Percentiles rank a stretch among this genome's conserved stretches.
phyloP scores from a whole-genome alignment of 2,888 invertebrate genomes.

The Callimorpha dominula region DNA sequence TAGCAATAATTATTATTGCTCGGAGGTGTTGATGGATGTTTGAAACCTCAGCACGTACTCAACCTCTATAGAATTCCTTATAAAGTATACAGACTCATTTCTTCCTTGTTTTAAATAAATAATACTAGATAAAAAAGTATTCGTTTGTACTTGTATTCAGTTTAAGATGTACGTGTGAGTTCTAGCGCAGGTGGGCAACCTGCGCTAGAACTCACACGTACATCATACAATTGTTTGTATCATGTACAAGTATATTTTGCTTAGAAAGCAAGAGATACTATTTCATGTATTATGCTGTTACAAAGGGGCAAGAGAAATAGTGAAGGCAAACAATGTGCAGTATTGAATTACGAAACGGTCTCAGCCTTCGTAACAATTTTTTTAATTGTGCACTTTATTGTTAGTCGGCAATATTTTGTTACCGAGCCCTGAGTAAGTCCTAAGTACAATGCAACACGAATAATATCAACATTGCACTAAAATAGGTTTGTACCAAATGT shows the following conservation, averaged over 20 bases:
- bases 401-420: not conserved
- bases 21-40: too few relatives aligned
- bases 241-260: constrained; percentile 22
- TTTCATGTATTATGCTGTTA: constrained; percentile 38
- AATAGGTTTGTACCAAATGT: not conserved
- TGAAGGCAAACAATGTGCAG: constrained; percentile 34
- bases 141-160: too few relatives aligned
- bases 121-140: too few relatives aligned
- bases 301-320: constrained; percentile 30
- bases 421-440: not conserved
- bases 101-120: too few relatives aligned
- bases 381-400: not conserved
- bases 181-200: not conserved
- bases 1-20: too few relatives aligned
- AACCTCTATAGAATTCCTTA: too few relatives aligned
- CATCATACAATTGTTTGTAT: not conserved
- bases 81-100: too few relatives aligned
- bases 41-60: too few relatives aligned
- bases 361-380: constrained; percentile 20
- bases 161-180: too few relatives aligned
- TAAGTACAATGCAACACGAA: not conserved
- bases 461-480: not conserved
- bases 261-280: constrained; percentile 45
- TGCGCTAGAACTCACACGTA: too few relatives aligned
- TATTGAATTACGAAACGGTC: constrained; percentile 28